Conservation (phyloP, 2,888 invertebrate species). For the Drosophila anomalata region DNA sequence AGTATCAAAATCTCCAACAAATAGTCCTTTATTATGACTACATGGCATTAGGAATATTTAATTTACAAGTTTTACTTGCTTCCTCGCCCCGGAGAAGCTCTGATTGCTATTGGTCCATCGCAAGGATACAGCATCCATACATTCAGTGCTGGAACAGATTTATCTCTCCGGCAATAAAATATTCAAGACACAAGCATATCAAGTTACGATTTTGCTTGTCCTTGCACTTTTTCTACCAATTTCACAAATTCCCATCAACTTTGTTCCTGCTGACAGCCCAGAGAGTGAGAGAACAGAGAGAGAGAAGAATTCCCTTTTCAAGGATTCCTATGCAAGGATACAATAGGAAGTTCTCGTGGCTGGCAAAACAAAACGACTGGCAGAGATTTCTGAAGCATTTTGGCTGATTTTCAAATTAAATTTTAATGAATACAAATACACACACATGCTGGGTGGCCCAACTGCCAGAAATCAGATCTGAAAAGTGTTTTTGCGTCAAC, state of each 20-base stretch:
- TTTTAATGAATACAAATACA: slow-evolving; percentile 65
- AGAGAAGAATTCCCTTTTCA: slow-evolving; percentile 33
- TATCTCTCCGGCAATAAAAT: slow-evolving; percentile 41
- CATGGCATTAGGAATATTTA: slow-evolving; percentile 18
- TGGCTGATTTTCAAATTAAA: slow-evolving; percentile 76
- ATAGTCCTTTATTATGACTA: slow-evolving; percentile 2
- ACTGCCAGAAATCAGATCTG: slow-evolving; percentile 32
- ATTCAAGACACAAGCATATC: slow-evolving; percentile 54
- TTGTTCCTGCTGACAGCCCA: slow-evolving; percentile 53
- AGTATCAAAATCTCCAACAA: background rate
- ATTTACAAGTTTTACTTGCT: slow-evolving; percentile 14
- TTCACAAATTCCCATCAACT: slow-evolving; percentile 50
- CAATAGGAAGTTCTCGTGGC: slow-evolving; percentile 40
- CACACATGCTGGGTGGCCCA: background rate
- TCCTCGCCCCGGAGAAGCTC: background rate
- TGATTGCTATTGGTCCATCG: slow-evolving; percentile 5
- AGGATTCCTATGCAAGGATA: slow-evolving; percentile 6
- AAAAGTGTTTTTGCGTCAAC: slow-evolving; percentile 43
- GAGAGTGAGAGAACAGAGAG: background rate
- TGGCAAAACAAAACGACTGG: slow-evolving; percentile 56
- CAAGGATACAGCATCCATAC: slow-evolving; percentile 5
- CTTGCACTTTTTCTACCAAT: slow-evolving; percentile 47
- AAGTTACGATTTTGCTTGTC: slow-evolving; percentile 35
- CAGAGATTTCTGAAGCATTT: slow-evolving; percentile 71
- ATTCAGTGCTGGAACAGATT: slow-evolving; percentile 17